phyloP scores from a whole-genome alignment of 2,797 vertebrate species.

The Helostoma temminkii region DNA sequence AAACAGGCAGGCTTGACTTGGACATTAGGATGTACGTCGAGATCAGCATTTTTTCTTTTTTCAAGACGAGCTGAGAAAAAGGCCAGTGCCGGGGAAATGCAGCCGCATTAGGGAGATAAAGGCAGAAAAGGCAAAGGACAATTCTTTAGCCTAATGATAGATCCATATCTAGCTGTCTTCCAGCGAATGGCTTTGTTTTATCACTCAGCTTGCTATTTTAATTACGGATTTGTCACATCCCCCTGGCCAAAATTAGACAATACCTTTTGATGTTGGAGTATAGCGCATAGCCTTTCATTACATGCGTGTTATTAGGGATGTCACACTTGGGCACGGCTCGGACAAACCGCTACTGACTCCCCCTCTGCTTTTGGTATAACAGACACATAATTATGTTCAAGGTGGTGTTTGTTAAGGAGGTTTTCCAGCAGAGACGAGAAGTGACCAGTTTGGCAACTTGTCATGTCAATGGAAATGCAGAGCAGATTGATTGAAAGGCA shows the following conservation, averaged over 20 bases:
- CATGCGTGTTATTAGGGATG: slow-evolving; percentile 68
- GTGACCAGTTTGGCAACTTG: slow-evolving; percentile 59
- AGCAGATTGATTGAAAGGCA: slow-evolving; percentile 67
- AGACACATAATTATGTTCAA: slow-evolving; percentile 65
- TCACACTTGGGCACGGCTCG: slow-evolving; percentile 51
- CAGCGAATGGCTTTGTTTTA: slow-evolving; percentile 82
- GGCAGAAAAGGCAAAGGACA: slow-evolving; percentile 75
- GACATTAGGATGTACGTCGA: slow-evolving; percentile 57
- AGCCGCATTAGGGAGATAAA: slow-evolving; percentile 80
- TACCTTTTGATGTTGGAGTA: slow-evolving; percentile 74
- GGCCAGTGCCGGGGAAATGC: slow-evolving; percentile 66
- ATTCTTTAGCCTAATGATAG: slow-evolving; percentile 83
- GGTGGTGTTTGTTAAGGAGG: slow-evolving; percentile 74
- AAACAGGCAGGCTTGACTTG: slow-evolving; percentile 40
- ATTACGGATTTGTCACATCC: slow-evolving; percentile 82
- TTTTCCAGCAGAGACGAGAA: slow-evolving; percentile 63
- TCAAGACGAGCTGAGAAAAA: slow-evolving; percentile 34
- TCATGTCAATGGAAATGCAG: slow-evolving; percentile 54
- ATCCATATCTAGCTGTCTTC: slow-evolving; percentile 79
- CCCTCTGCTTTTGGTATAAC: slow-evolving; percentile 43
- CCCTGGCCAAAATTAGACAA: slow-evolving; percentile 76
- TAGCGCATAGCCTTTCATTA: slow-evolving; percentile 65
- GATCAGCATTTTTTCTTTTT: slow-evolving; percentile 53
- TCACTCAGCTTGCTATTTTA: slow-evolving; percentile 79
- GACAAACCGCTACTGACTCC: slow-evolving; percentile 51